Conservation (phyloP, 2,113 vertebrate species). For the Euleptes europaea region DNA sequence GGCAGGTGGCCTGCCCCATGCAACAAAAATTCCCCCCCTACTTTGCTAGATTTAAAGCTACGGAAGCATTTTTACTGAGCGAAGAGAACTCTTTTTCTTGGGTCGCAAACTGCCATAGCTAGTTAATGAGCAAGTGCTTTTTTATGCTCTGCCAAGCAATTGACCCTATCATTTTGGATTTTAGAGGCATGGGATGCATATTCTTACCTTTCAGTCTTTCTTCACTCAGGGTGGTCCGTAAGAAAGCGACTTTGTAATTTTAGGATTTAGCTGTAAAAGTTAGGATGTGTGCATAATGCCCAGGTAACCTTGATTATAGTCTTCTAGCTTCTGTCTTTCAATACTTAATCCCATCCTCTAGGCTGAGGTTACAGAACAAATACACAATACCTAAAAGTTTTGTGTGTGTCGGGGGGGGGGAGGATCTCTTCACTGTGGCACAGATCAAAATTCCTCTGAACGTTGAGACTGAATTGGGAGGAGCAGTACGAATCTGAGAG, state of each 20-base stretch:
- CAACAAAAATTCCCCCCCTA: neutral
- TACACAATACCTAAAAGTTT: neutral
- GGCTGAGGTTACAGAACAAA: slow-evolving; percentile 39
- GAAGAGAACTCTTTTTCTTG: neutral
- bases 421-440: slow-evolving; percentile 4
- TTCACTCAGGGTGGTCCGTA: neutral
- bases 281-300: fast-evolving
- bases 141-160: neutral
- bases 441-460: neutral
- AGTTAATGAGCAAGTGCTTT: neutral
- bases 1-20: neutral
- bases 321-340: slow-evolving; percentile 33
- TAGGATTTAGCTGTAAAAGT: neutral
- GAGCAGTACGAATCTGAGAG: neutral
- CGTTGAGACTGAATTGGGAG: neutral
- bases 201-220: neutral
- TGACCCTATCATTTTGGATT: neutral
- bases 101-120: neutral
- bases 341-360: slow-evolving; percentile 30
- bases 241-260: neutral
- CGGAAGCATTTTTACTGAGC: neutral
- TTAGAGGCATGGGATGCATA: fast-evolving
- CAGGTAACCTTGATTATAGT: neutral
- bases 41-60: neutral
- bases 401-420: neutral